phyloP scores from a whole-genome alignment of 2,888 invertebrate species.

The Cheilosia impressa region DNA sequence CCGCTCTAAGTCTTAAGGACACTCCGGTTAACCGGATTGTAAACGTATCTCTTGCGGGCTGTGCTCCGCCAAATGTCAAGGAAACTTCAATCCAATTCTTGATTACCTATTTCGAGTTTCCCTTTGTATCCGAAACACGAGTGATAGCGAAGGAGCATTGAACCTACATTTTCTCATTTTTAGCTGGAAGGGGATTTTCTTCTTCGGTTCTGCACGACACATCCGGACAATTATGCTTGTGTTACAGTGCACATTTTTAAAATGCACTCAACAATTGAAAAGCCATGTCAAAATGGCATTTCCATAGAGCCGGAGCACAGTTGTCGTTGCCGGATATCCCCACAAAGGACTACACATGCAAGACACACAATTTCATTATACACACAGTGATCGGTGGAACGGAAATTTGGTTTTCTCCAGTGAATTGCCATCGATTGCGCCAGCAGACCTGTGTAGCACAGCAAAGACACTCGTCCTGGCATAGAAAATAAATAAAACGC shows the following conservation, averaged over 20 bases:
- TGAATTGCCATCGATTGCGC: constrained; percentile 56
- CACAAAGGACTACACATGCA: constrained; percentile 50
- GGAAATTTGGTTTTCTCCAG: constrained; percentile 64
- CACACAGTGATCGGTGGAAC: constrained; percentile 37
- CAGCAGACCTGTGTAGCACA: background rate
- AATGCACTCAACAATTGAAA: constrained; percentile 40
- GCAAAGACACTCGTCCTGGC: constrained; percentile 9
- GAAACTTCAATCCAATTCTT: constrained; percentile 64
- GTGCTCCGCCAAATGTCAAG: constrained; percentile 33
- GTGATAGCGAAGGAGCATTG: constrained; percentile 17
- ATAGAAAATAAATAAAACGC: constrained; percentile 29
- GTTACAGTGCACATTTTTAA: constrained; percentile 28
- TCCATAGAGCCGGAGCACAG: background rate
- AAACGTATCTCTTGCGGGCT: background rate
- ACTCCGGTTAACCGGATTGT: constrained; percentile 28
- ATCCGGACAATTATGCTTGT: constrained; percentile 64
- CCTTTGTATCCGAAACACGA: constrained; percentile 25
- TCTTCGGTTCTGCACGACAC: constrained; percentile 30
- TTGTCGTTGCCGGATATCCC: constrained; percentile 1
- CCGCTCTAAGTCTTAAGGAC: constrained; percentile 22
- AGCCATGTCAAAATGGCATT: constrained; percentile 35
- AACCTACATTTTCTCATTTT: background rate
- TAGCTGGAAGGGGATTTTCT: background rate
- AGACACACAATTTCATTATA: constrained; percentile 63
- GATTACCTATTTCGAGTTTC: constrained; percentile 57